Evolutionary conservation across 2,797 vertebrate genomes (phyloP).

Genomic region (Catostomus latipinnis): DNA sequence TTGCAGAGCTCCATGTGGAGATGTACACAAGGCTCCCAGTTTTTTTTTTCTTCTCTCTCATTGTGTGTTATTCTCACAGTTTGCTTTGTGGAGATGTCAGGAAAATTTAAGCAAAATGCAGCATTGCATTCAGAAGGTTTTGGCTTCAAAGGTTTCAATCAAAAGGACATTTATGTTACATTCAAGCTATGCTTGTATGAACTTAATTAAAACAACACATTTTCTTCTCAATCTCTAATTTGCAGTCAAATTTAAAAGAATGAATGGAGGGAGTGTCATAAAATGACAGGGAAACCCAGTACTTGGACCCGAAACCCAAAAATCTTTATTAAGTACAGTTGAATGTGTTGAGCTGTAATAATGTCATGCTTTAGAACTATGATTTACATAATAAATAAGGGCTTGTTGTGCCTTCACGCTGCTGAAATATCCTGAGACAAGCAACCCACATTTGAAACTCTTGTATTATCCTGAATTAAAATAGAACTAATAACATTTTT

Average conservation of each 20-base stretch:
- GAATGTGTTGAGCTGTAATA: neutral
- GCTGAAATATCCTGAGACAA: neutral
- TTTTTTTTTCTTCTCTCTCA: neutral
- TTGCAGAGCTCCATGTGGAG: constrained; percentile 18
- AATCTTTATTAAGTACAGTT: constrained; percentile 1
- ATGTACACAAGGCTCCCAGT: neutral
- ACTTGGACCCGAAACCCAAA: neutral
- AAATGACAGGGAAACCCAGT: constrained; percentile 8
- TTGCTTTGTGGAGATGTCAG: constrained; percentile 14
- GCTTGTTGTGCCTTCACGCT: neutral
- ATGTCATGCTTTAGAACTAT: neutral
- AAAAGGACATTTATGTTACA: neutral
- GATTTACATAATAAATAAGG: neutral
- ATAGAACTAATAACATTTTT: constrained; percentile 13
- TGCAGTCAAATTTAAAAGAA: neutral
- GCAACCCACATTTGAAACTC: neutral
- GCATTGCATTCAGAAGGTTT: neutral
- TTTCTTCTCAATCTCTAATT: constrained; percentile 7
- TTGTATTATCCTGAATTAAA: neutral
- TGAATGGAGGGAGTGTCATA: neutral
- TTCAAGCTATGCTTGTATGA: neutral
- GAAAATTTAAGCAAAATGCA: neutral
- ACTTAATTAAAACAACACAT: constrained; percentile 28
- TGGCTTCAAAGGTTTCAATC: neutral
- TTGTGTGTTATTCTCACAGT: constrained; percentile 1